Evolutionary conservation across 2,888 invertebrate species (phyloP).

Genomic region (Acanthacorydalis orientalis): DNA sequence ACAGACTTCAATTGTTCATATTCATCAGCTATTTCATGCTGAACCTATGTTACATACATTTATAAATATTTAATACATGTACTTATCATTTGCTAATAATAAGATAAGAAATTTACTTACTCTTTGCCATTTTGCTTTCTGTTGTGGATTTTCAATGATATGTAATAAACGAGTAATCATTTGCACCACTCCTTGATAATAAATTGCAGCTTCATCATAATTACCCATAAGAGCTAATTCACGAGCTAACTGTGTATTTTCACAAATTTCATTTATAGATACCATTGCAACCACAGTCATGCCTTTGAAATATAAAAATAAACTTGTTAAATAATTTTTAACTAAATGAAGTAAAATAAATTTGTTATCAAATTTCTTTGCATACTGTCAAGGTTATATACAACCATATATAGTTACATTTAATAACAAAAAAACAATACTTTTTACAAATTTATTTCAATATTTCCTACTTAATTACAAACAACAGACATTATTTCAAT

Average conservation of each 20-base stretch:
- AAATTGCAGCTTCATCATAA: conserved; percentile 86
- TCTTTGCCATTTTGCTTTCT: conserved; percentile 81
- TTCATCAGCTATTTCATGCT: conserved; percentile 75
- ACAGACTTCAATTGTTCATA: conserved; percentile 81
- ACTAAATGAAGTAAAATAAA: too few species aligned
- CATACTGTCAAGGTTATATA: too few species aligned
- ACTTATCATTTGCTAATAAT: conserved; percentile 3
- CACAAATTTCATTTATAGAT: conserved; percentile 79
- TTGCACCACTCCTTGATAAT: conserved; percentile 84
- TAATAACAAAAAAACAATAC: too few species aligned
- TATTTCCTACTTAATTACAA: too few species aligned
- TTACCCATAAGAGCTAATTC: conserved; percentile 92
- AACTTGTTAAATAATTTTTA: background rate
- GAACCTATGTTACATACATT: conserved; percentile 39
- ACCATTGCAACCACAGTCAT: conserved; percentile 68
- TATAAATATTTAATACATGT: conserved; percentile 7
- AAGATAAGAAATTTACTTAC: conserved; percentile 30
- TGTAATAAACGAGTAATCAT: conserved; percentile 74
- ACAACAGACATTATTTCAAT: too few species aligned
- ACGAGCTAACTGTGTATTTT: conserved; percentile 86
- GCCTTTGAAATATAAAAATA: conserved; percentile 18
- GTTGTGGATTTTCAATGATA: conserved; percentile 60
- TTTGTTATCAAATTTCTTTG: too few species aligned
- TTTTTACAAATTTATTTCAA: too few species aligned
- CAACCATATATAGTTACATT: too few species aligned